phyloP scores from a whole-genome alignment of 2,113 vertebrate genomes.

The Ptilorrhoa leucosticta region DNA sequence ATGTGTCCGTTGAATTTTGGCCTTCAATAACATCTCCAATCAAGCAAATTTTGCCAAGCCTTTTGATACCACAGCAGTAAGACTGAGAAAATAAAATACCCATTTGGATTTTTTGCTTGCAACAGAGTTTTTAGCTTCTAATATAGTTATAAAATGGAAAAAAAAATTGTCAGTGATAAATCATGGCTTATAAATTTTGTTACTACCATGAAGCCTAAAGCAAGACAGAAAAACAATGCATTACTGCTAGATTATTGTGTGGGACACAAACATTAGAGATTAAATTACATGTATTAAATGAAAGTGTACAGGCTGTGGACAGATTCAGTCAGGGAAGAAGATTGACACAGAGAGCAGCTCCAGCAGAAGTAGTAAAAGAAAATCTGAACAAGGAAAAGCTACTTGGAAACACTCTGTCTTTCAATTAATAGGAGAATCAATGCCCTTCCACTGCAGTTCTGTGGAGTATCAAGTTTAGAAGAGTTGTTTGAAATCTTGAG shows the following conservation, averaged over 20 bases:
- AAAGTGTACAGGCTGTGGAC: neutral
- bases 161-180: neutral
- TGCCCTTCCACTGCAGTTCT: neutral
- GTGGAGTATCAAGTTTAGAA: neutral
- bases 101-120: neutral
- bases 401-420: neutral
- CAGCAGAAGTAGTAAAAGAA: neutral
- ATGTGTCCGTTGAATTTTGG: neutral
- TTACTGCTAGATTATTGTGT: neutral
- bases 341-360: neutral
- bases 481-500: neutral
- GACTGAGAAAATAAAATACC: neutral
- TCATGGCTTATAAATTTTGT: neutral
- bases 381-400: neutral
- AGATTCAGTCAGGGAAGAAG: neutral
- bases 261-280: neutral
- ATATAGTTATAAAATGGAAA: neutral
- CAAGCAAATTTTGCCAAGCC: neutral
- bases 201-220: neutral
- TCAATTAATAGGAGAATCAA: constrained; percentile 2
- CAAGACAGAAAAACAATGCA: neutral
- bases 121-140: neutral
- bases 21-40: neutral
- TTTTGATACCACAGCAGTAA: neutral
- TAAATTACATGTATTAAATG: neutral